phyloP scores from a whole-genome alignment of 2,113 vertebrate genomes.

The Microtus oregoni region DNA sequence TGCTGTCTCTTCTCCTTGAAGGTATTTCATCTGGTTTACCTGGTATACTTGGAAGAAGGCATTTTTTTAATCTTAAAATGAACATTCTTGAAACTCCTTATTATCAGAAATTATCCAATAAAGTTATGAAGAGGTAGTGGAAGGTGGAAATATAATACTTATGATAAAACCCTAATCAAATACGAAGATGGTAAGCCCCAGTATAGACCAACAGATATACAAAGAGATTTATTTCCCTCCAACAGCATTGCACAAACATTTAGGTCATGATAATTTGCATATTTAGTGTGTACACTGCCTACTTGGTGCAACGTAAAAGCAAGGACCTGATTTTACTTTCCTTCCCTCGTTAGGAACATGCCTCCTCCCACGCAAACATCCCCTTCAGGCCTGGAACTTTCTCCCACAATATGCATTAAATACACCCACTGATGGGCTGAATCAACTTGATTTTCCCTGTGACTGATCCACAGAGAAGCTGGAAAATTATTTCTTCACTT shows the following conservation, averaged over 20 bases:
- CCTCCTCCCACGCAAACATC: not conserved
- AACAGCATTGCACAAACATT: not conserved
- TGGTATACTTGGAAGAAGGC: not conserved
- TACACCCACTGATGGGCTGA: not conserved
- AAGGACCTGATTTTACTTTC: not conserved
- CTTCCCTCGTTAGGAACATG: not conserved
- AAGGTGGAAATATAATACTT: not conserved
- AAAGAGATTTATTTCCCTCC: not conserved
- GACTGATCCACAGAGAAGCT: not conserved
- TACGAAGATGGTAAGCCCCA: not conserved
- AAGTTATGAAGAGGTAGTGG: not conserved
- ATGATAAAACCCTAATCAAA: not conserved
- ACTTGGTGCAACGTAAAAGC: not conserved
- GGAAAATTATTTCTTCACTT: not conserved
- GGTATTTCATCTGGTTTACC: not conserved
- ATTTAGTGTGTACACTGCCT: not conserved
- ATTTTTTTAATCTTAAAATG: not conserved
- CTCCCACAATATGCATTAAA: not conserved
- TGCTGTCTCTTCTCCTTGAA: not conserved
- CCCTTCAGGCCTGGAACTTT: not conserved
- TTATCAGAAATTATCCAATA: constrained; percentile 7
- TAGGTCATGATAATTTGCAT: not conserved
- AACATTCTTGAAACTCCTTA: not conserved
- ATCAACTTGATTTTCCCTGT: not conserved
- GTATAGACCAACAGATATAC: not conserved